Percentiles rank a stretch among this genome's conserved stretches.
Conservation (phyloP, 1,140 invertebrate species). For the Heliconius hermathena region DNA sequence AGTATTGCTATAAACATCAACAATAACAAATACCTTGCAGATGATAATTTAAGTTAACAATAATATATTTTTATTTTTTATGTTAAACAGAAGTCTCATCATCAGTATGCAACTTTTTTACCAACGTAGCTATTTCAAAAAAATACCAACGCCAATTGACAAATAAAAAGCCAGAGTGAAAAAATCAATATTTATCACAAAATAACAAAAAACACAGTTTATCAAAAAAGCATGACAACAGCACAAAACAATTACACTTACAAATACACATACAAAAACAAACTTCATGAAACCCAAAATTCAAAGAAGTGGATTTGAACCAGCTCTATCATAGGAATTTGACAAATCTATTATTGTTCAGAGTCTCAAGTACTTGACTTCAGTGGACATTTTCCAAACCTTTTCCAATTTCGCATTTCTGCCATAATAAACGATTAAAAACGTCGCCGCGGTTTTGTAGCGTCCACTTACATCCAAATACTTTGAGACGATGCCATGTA, state of each 20-base stretch:
- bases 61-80: no score
- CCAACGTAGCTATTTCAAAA: no score
- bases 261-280: slow-evolving; percentile 22
- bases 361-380: slow-evolving; percentile 44
- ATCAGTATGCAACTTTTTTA: no score
- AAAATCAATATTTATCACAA: slow-evolving; percentile 3
- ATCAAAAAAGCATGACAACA: background rate
- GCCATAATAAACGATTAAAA: slow-evolving; percentile 74
- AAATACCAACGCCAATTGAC: background rate
- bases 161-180: background rate
- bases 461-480: slow-evolving; percentile 54
- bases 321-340: background rate
- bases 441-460: slow-evolving; percentile 72
- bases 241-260: slow-evolving; percentile 52
- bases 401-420: slow-evolving; percentile 70
- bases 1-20: no score
- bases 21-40: no score
- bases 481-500: no score
- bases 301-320: background rate
- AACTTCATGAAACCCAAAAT: background rate
- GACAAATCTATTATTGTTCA: background rate
- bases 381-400: slow-evolving; percentile 75
- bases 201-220: slow-evolving; percentile 5
- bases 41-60: no score
- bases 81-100: no score